Evolutionary conservation across 2,888 invertebrate genomes (phyloP).

Genomic region (Sthenelais limicola): DNA sequence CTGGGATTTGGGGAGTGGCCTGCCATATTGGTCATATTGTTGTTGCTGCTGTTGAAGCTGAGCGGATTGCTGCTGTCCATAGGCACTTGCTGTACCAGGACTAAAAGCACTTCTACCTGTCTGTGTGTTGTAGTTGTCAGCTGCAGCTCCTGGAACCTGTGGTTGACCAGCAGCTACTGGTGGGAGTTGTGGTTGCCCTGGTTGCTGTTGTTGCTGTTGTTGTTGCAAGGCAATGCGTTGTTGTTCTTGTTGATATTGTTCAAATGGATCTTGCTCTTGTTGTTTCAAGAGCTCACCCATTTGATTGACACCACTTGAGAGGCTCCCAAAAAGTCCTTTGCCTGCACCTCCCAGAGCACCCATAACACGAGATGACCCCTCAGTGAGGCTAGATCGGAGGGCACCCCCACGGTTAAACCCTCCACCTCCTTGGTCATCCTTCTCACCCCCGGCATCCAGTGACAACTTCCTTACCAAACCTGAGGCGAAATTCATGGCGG

Average conservation of each 20-base stretch:
- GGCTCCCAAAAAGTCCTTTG: conserved; percentile 48
- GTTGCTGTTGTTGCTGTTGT: conserved; percentile 5
- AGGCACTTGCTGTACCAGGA: not conserved
- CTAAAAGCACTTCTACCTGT: conserved; percentile 21
- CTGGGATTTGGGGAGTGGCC: not conserved
- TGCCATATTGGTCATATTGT: conserved; percentile 18
- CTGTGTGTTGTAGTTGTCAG: not conserved
- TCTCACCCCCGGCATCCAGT: conserved; percentile 8
- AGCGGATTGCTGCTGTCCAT: not conserved
- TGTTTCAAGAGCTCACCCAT: conserved; percentile 40
- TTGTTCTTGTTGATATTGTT: conserved; percentile 14
- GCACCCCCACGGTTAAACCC: conserved; percentile 21
- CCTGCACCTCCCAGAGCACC: conserved; percentile 47
- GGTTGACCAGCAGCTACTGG: not conserved
- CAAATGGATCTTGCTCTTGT: conserved; percentile 1
- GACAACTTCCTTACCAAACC: conserved; percentile 6
- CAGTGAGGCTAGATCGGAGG: conserved; percentile 48
- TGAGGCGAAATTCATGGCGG: conserved; percentile 25
- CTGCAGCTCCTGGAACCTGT: not conserved
- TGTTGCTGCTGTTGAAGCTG: not conserved
- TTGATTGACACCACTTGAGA: conserved; percentile 46
- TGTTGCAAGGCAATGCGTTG: not conserved
- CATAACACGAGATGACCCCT: conserved; percentile 49
- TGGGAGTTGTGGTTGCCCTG: not conserved
- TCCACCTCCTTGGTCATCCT: not conserved